Base-by-base conservation (phyloP, 2,888 invertebrate species). In the Limnephilus rhombicus region DNA sequence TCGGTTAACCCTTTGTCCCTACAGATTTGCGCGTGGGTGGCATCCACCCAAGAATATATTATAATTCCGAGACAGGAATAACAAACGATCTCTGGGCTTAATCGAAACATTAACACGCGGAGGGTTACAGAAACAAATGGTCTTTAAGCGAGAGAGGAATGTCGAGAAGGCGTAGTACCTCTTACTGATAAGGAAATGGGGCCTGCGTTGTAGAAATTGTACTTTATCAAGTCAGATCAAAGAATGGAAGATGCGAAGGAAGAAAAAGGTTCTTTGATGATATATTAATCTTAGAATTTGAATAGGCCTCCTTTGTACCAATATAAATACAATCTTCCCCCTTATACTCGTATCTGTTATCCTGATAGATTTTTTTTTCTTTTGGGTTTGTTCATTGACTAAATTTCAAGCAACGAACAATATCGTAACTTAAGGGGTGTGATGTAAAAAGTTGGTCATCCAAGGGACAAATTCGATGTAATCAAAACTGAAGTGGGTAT, bases 1-100 rank as follows among this genome's bases (percentile, higher is more conserved):
- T 49, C 45, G 68, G n/a, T 18, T 87, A 68, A 87, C 34, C 87
- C 87, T 87, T 87, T 53, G 68, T 53, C 87, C 87, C 68, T 87
- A 53, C 13, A 68, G 24, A 87, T 87, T 68, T 45, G 86, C 45
- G 24, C 34, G 87, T 87, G 87, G 87, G 87, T 87, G 87, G 87
- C 37, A 87, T 87, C 68, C 18, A 34, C 53, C 29, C 31, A 68
- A 87, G 68, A 29, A 31, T 87, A 87, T 87, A 68, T 68, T 68
- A 68, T 68, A 68, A 68, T 68, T 53, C 53, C 87, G 87, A 34
- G 87, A 34, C 87, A 34, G 29, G 87, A 87, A 87, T 87, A 87
- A 87, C 83, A 83, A 83, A 83, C 87, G 87, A 87, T 87, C 87
- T 31, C 87, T 13, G 53, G 31, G 31, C n/a, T 31, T 31, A 53